Evolutionary conservation across 2,113 vertebrate genomes (phyloP).

Genomic region (Cynoglossus semilaevis): DNA sequence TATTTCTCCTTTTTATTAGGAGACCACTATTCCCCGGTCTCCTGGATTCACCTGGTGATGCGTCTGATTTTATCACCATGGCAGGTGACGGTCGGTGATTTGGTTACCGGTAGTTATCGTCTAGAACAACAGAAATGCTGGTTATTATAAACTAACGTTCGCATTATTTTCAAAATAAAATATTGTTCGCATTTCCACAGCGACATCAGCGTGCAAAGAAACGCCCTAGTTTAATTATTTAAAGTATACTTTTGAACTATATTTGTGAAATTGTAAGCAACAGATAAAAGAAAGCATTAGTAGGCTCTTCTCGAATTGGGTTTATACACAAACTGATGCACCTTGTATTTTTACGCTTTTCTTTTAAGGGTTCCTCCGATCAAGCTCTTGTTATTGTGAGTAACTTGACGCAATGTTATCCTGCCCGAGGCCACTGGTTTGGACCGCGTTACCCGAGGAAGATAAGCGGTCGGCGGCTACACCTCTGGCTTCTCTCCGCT

Average conservation of each 20-base stretch:
- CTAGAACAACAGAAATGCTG: not conserved
- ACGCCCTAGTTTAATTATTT: no score
- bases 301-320: no score
- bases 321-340: no score
- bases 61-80: constrained; percentile 18
- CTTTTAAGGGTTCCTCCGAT: not conserved
- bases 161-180: not conserved
- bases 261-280: no score
- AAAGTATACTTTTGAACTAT: no score
- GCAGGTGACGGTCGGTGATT: constrained; percentile 25
- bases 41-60: constrained; percentile 5
- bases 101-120: not conserved
- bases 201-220: no score
- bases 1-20: not conserved
- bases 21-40: not conserved
- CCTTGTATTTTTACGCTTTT: not conserved
- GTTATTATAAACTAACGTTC: not conserved
- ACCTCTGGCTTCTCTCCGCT: not conserved
- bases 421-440: not conserved
- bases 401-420: not conserved
- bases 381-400: not conserved
- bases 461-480: not conserved
- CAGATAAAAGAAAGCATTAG: no score
- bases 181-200: no score
- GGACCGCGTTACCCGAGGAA: not conserved